Evolutionary conservation across 2,797 vertebrate genomes (phyloP).

Genomic region (Echiichthys vipera): DNA sequence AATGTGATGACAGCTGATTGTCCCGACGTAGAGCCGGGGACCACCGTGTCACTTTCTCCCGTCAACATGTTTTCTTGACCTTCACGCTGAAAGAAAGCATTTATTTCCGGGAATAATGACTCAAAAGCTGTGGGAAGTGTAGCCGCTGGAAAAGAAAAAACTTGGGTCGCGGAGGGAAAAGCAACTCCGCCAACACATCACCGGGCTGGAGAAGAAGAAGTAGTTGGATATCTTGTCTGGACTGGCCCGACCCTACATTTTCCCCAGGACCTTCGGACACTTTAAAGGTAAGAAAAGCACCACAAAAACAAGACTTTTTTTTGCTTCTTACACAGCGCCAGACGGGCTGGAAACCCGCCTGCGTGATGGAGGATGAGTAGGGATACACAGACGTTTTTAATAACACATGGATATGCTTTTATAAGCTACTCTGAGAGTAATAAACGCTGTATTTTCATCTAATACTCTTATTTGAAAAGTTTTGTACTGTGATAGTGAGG

Average conservation of each 20-base stretch:
- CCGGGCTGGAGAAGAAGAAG: conserved; percentile 43
- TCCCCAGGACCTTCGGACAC: background rate
- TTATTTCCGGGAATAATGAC: background rate
- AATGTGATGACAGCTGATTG: conserved; percentile 82
- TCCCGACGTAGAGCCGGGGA: conserved; percentile 25
- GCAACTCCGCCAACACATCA: conserved; percentile 59
- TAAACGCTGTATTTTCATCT: background rate
- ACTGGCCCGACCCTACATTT: conserved; percentile 17
- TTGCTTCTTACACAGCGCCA: too few relatives aligned
- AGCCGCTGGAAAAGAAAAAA: conserved; percentile 42
- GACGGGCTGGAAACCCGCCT: background rate
- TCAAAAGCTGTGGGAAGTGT: background rate
- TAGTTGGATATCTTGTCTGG: conserved; percentile 53
- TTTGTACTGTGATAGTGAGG: background rate
- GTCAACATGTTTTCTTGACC: conserved; percentile 9
- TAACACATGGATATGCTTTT: background rate
- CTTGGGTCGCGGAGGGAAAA: conserved; percentile 46
- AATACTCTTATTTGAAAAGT: accelerated
- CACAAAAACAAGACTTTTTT: too few relatives aligned
- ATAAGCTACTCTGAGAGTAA: background rate
- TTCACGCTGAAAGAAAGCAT: background rate
- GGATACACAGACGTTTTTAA: background rate
- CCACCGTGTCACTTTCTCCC: conserved; percentile 7
- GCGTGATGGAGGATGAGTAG: background rate
- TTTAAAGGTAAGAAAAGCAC: conserved; percentile 55